A percentile compares a stretch with the other conserved stretches of the same genome.
phyloP scores from a whole-genome alignment of 1,140 invertebrate species.

The Macrostomum lignano region DNA sequence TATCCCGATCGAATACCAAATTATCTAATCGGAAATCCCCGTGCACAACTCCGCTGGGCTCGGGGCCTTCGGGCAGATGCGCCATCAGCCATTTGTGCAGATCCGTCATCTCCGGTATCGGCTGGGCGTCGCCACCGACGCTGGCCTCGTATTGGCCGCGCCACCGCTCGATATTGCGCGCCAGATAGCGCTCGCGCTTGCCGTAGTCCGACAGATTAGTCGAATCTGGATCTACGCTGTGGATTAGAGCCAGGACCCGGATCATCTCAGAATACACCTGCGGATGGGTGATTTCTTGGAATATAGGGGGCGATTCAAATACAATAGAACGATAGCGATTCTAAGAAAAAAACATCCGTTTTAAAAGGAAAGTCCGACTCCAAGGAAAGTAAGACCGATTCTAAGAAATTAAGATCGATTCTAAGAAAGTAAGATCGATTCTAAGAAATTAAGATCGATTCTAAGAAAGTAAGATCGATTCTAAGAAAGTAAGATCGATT shows the following conservation, averaged over 20 bases:
- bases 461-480: no score
- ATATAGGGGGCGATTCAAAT: no score
- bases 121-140: slow-evolving; percentile 22
- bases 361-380: no score
- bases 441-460: no score
- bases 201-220: slow-evolving; percentile 20
- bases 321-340: no score
- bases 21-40: slow-evolving; percentile 28
- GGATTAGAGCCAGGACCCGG: slow-evolving; percentile 16
- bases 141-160: slow-evolving; percentile 24
- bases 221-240: slow-evolving; percentile 16
- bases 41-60: slow-evolving; percentile 22
- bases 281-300: no score
- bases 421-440: no score
- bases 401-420: no score
- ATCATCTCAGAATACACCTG: slow-evolving; percentile 8
- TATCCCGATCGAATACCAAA: no score
- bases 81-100: slow-evolving; percentile 22
- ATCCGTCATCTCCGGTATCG: slow-evolving; percentile 20
- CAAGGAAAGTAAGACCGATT: no score
- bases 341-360: no score
- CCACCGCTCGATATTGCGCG: slow-evolving; percentile 27
- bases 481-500: no score
- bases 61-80: slow-evolving; percentile 18
- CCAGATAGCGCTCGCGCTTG: slow-evolving; percentile 21